Base-by-base conservation (phyloP, 1,140 invertebrate genomes). In the Bombus sibiricus region DNA sequence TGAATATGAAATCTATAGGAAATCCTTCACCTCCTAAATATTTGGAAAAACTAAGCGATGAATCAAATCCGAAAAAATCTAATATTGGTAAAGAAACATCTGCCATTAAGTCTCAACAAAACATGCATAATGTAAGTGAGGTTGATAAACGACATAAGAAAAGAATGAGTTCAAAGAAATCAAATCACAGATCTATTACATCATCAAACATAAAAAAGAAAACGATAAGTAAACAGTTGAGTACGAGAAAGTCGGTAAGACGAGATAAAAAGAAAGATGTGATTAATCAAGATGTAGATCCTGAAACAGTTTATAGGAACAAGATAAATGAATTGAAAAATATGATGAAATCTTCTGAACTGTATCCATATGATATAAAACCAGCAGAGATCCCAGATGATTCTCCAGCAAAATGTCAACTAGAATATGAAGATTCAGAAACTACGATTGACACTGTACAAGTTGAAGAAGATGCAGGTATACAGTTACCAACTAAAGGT, bases 301-400 rank as follows among this genome's bases (percentile, higher is more conserved):
- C 32, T 18, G 84, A 74, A 37, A 69, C n/a, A 32, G 0, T 22
- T 34, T 37, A 22, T 9, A 75, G n/a, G 18, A 81, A 66, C 3
- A 37, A 53, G 5, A 77, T 66, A 59, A 13, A 83, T 3, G 41
- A 83, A 39, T 66, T 64, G 4, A 92, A 91, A 1, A 82, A 81
- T 32, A 89, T 81, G 76, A 53, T 90, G 32, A 76, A 32, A 22
- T 72, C 72, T 41, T 15, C 59, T 18, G 47, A 77, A 0, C 37
- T n/a, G 0, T 53, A 72, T 68, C 75, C 81, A 13, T 9, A 32
- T 25, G 32, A 92, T n/a, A 66, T 88, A 15, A 59, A 88, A 32
- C 78, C 91, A 34, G 81, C 64, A 15, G 13, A 83, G 28, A 47
- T 89, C 28, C 81, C 90, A 12, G 62, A 87, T 57, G 39, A 85